Conservation (phyloP, 37 sponge, comb jelly and placozoan species). For the Corticium candelabrum region DNA sequence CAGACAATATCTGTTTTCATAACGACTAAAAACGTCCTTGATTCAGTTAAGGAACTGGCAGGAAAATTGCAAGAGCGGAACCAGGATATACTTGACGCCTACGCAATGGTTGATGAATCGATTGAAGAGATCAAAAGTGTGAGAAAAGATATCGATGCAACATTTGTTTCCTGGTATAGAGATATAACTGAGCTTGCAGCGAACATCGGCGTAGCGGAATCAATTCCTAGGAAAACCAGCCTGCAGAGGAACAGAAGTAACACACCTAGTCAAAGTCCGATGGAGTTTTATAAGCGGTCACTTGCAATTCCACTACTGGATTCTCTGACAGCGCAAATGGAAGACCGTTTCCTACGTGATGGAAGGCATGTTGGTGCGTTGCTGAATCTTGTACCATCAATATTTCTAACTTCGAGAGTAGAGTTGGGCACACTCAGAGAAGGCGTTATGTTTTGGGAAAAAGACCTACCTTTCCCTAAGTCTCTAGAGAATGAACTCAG, state of each 20-base stretch:
- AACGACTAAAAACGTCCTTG: conserved; percentile 21
- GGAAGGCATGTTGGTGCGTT: conserved; percentile 15
- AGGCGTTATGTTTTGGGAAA: conserved; percentile 3
- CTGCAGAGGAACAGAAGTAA: conserved; percentile 13
- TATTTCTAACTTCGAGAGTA: conserved; percentile 7
- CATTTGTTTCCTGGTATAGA: conserved; percentile 20
- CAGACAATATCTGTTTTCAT: conserved; percentile 21
- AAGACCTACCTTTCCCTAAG: conserved; percentile 22
- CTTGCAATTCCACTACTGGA: conserved; percentile 36
- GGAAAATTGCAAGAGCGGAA: conserved; percentile 31
- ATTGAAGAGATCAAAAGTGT: conserved; percentile 13
- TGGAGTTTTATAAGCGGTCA: conserved; percentile 16
- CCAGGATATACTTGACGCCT: conserved; percentile 19
- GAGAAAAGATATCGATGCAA: conserved; percentile 20
- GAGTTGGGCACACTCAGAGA: background rate
- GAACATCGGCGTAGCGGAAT: conserved; percentile 15
- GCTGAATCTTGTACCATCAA: conserved; percentile 28
- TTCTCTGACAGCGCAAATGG: conserved; percentile 8
- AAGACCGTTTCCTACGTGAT: conserved; percentile 16
- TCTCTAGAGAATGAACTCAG: conserved; percentile 23
- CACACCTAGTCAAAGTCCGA: conserved; percentile 12
- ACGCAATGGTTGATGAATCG: conserved; percentile 19
- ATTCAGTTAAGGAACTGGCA: conserved; percentile 25
- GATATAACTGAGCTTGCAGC: conserved; percentile 17
- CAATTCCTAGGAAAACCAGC: no score